phyloP scores from a whole-genome alignment of 1,140 invertebrate genomes.

The Trialeurodes vaporariorum region DNA sequence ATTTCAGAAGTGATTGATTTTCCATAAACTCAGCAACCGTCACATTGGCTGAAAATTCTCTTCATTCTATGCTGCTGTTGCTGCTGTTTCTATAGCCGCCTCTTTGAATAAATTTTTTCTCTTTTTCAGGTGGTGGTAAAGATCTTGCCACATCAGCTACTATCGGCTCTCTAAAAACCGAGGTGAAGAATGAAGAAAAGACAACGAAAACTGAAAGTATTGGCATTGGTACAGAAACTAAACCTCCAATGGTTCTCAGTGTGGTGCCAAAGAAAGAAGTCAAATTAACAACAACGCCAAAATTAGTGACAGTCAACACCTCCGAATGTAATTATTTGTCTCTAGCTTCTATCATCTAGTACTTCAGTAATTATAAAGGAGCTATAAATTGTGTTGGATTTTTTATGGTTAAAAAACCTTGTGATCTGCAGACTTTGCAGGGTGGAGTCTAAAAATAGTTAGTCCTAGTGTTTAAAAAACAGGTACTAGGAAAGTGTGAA shows the following conservation, averaged over 20 bases:
- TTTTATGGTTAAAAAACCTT: too few relatives aligned
- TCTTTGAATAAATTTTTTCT: constrained; percentile 17
- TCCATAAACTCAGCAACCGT: too few relatives aligned
- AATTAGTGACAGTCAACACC: constrained; percentile 4
- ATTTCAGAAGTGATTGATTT: too few relatives aligned
- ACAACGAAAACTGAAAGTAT: neutral
- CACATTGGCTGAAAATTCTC: neutral
- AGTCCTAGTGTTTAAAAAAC: too few relatives aligned
- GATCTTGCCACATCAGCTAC: constrained; percentile 60
- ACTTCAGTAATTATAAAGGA: too few relatives aligned
- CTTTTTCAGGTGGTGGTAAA: constrained; percentile 56
- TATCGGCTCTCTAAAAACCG: constrained; percentile 19
- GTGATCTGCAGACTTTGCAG: too few relatives aligned
- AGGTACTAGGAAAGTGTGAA: too few relatives aligned
- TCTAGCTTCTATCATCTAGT: too few relatives aligned
- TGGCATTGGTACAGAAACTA: neutral
- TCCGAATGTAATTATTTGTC: constrained; percentile 11
- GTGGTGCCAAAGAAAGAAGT: constrained; percentile 3
- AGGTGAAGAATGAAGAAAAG: neutral
- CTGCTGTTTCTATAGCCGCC: constrained; percentile 6
- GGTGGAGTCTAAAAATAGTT: too few relatives aligned
- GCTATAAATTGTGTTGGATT: too few relatives aligned
- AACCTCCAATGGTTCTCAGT: neutral
- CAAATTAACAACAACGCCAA: constrained; percentile 1
- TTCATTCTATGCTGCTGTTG: neutral